Evolutionary conservation across 2,888 invertebrate species (phyloP), one percentile per base, ranked within the genome.

Genomic region (Perdita meconis): DNA sequence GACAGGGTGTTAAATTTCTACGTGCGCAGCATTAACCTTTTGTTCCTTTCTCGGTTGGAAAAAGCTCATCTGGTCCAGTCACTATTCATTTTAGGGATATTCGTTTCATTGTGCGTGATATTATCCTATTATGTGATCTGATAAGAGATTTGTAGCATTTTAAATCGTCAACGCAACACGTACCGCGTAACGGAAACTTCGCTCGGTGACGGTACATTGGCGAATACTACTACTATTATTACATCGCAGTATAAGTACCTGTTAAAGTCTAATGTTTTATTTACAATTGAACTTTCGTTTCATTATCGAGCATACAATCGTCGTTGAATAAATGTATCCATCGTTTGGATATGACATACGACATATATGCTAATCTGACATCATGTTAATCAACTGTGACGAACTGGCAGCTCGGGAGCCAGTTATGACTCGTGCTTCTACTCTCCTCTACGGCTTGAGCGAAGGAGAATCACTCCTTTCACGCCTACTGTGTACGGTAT

Each of bases 301-400:
- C 10, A 19, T 3, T 78, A 88, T 86, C 83, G 86, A 88, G 86
- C 83, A 74, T 89, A 84, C 86, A 88, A 89, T 89, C 85, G 85
- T 88, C 87, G 82, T 83, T 67, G 56, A 66, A 24, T 30, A 36
- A 50, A 38, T 55, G 51, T 16, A 81, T 78, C 72, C 63, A 77
- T 66, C 79, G 53, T 63, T 80, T 75, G 63, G 83, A 82, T 82
- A 82, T 30, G 6, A 30, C n/a, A n/a, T n/a, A n/a, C n/a, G n/a
- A n/a, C n/a, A n/a, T n/a, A n/a, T n/a, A n/a, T n/a, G n/a, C n/a
- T n/a, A n/a, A n/a, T n/a, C 30, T 30, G 30, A 30, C 6, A 66
- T 10, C 10, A n/a, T n/a, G n/a, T n/a, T n/a, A n/a, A n/a, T n/a
- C n/a, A n/a, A n/a, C n/a, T n/a, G n/a, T n/a, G n/a, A n/a, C n/a